Evolutionary conservation across 2,888 invertebrate genomes (phyloP), one percentile per base, ranked within the genome.

Genomic region (Caenorhabditis drosophilae): DNA sequence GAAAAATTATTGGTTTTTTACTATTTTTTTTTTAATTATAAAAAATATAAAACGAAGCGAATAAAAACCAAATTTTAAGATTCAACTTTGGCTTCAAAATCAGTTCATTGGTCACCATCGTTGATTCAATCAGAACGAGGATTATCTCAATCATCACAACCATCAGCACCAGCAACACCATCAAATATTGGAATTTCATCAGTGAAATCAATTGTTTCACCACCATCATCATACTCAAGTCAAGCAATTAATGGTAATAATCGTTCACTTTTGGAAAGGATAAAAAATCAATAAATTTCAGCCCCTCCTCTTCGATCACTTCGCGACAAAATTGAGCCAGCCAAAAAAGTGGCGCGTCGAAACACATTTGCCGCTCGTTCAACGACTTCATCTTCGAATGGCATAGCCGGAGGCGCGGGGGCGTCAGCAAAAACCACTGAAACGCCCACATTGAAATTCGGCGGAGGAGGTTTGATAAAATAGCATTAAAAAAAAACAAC

Each of bases 101-200:
- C 72, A 4, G 72, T 72, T 4, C 72, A 72, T 25, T 72, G 72
- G 72, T 72, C 72, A 16, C 72, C 72, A 15, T 50, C 69, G 2
- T 55, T 72, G n/a, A 61, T 72, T 2, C 59, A 61, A 31, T 50
- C 53, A 22, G 12, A 58, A 25, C 20, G 49, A 46, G 12, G 51
- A 48, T 22, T 4, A 20, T 2, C 42, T 12, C 4, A 31, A 25
- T 11, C 46, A 15, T 2, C 18, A 46, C 16, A 12, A 6, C 41
- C 44, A 3, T 7, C 44, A 2, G 27, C 53, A n/a, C 15, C 31
- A 20, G 23, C 46, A 20, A 44, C 34, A 20, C 47, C 6, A 35
- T 4, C 7, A 45, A 58, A 9, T 4, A 31, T 31, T 31, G 12
- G 31, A 9, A 6, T 9, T 31, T 31, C 31, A 9, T 2, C 45